Percentiles rank a stretch among this genome's conserved stretches.
Evolutionary conservation across 2,113 vertebrate species (phyloP).

Genomic region (Chauna torquata): DNA sequence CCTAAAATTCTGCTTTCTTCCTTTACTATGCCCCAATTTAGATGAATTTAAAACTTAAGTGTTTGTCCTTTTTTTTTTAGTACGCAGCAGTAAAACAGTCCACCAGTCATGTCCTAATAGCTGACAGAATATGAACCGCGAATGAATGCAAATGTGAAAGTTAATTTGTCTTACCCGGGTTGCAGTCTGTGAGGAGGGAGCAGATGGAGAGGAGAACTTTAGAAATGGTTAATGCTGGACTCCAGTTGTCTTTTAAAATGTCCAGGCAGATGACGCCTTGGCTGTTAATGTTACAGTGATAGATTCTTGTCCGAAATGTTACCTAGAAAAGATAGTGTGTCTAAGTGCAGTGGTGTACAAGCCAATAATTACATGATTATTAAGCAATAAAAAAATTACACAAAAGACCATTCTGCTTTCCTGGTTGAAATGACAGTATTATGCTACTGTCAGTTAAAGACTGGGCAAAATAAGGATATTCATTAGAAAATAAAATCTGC

Average conservation of each 20-base stretch:
- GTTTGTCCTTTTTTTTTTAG: background rate
- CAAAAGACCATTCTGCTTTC: background rate
- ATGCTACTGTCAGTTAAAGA: background rate
- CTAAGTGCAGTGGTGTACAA: background rate
- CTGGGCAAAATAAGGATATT: background rate
- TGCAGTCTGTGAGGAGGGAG: constrained; percentile 97
- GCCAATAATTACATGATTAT: background rate
- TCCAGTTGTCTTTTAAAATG: constrained; percentile 98
- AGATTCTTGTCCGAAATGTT: constrained; percentile 95
- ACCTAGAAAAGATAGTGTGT: constrained; percentile 75
- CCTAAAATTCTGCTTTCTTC: constrained; percentile 26
- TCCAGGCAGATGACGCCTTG: constrained; percentile 98
- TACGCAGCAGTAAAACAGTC: background rate
- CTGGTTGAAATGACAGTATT: background rate
- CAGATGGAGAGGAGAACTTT: constrained; percentile 98
- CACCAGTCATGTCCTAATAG: background rate
- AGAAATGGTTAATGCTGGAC: constrained; percentile 94
- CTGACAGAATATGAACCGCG: background rate
- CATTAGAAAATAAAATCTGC: background rate
- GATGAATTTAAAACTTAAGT: background rate
- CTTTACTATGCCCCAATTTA: background rate
- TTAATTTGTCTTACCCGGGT: constrained; percentile 84
- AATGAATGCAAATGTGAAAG: background rate
- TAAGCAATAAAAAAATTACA: background rate
- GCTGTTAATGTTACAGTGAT: constrained; percentile 98